Evolutionary conservation across 2,888 invertebrate species (phyloP).

Genomic region (Thelaira solivaga): DNA sequence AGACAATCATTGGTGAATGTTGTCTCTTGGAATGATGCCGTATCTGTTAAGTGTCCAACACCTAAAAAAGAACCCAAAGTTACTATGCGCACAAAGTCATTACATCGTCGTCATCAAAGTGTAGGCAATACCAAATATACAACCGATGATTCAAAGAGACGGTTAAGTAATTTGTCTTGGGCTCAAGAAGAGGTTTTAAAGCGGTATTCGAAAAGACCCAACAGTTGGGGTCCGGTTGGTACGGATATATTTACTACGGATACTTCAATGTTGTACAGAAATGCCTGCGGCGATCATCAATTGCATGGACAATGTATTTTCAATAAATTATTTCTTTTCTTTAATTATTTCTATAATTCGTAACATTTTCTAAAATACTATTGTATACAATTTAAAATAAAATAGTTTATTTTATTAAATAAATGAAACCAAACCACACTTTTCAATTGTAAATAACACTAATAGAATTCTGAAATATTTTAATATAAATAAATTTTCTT

Average conservation of each 20-base stretch:
- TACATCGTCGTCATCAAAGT: conserved; percentile 75
- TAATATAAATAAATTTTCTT: not conserved
- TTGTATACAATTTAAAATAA: conserved; percentile 40
- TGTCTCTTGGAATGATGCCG: conserved; percentile 77
- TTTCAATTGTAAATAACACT: conserved; percentile 58
- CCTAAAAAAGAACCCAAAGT: conserved; percentile 66
- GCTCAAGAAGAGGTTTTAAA: conserved; percentile 69
- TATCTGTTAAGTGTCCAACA: conserved; percentile 70
- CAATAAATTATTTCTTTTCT: conserved; percentile 4
- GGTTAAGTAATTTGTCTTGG: conserved; percentile 72
- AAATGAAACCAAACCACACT: conserved; percentile 17
- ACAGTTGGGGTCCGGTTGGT: conserved; percentile 77
- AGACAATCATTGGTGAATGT: conserved; percentile 76
- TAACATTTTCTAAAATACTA: conserved; percentile 1
- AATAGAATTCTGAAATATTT: not conserved
- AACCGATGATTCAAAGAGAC: conserved; percentile 69
- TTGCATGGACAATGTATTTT: conserved; percentile 90
- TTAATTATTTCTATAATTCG: not conserved
- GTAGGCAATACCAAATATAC: conserved; percentile 73
- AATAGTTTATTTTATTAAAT: conserved; percentile 4
- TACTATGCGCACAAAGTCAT: conserved; percentile 70
- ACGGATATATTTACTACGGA: conserved; percentile 75
- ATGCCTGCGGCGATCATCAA: conserved; percentile 79
- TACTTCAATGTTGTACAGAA: conserved; percentile 84
- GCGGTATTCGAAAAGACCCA: conserved; percentile 69